Conservation (phyloP, 2,113 vertebrate species). For the Quiscalus mexicanus region DNA sequence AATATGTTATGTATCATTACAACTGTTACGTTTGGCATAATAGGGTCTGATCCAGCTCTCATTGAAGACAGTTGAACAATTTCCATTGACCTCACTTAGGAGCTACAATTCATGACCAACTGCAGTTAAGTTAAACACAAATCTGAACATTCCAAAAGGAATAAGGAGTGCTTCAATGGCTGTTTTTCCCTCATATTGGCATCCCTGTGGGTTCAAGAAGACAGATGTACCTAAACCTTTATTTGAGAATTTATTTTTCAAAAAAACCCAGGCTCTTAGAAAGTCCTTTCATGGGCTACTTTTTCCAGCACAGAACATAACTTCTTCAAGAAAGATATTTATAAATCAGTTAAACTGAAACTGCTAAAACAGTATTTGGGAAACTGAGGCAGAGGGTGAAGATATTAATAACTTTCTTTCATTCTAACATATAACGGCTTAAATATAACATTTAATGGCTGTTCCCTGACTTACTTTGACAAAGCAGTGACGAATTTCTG, state of each 20-base stretch:
- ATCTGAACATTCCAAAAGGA: not conserved
- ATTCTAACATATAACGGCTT: accelerated
- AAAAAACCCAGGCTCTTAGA: not conserved
- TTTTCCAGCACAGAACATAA: not conserved
- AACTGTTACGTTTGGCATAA: not conserved
- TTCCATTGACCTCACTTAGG: not conserved
- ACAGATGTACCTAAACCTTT: not conserved
- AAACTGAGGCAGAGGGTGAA: not conserved
- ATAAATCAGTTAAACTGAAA: not conserved
- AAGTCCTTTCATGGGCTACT: not conserved
- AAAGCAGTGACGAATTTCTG: not conserved
- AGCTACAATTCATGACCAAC: not conserved
- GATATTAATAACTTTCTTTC: not conserved
- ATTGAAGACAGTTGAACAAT: not conserved
- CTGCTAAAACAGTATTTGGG: not conserved
- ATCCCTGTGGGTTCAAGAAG: not conserved
- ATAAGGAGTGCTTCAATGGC: not conserved
- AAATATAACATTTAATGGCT: not conserved
- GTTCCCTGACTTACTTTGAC: not conserved
- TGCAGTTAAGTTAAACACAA: not conserved
- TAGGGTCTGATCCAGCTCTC: not conserved
- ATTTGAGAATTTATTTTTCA: not conserved
- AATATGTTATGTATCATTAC: not conserved
- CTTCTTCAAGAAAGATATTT: not conserved
- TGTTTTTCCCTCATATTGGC: not conserved